Base-by-base conservation (phyloP, 2,888 invertebrate genomes). In the Mechanitis mazaeus region DNA sequence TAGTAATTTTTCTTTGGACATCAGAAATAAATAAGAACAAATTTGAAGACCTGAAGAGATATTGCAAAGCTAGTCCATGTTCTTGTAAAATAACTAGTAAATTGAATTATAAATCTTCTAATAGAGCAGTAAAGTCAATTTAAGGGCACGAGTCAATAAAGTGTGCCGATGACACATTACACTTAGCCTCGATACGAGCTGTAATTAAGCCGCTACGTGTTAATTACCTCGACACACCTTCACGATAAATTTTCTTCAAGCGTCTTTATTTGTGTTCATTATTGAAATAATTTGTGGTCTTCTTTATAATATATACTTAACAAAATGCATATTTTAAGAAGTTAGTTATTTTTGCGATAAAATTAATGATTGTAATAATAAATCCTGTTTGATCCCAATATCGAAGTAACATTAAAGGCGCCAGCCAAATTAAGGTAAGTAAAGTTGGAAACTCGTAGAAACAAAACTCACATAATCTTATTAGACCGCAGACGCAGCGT, bases 391-490 rank as follows among this genome's bases (percentile, higher is more conserved):
- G 65, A 61, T 58, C 59, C 64, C 60, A 60, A 60, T 65, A 64
- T 35, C 63, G 58, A 55, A 64, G 64, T 64, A 68, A 69, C 71
- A 74, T 71, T 73, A 80, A 74, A 75, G 74, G 74, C 78, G 77
- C 83, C 83, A 87, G 83, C 79, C 80, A 82, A 86, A 86, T 86
- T 85, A 87, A 83, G 83, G 81, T 85, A 84, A 87, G 83, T 81
- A 78, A 81, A 79, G 83, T 82, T 81, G 84, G 81, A 81, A 85
- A 87, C 79, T 86, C 81, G 77, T 80, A 77, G 81, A 82, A 85
- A 84, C 83, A 82, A 82, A 87, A 90, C 85, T 89, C 85, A 80
- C 84, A 90, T 89, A 90, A 90, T 86, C 83, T 85, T 83, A 86
- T 90, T 89, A 87, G 80, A 83, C 77, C 83, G 80, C 81, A 85